A percentile compares a stretch with the other conserved stretches of the same genome.
These are phyloP conservation scores for Tachina grossa DNA, from an alignment of 2,888 invertebrate genomes.

Conservation along the genomic window DNA sequence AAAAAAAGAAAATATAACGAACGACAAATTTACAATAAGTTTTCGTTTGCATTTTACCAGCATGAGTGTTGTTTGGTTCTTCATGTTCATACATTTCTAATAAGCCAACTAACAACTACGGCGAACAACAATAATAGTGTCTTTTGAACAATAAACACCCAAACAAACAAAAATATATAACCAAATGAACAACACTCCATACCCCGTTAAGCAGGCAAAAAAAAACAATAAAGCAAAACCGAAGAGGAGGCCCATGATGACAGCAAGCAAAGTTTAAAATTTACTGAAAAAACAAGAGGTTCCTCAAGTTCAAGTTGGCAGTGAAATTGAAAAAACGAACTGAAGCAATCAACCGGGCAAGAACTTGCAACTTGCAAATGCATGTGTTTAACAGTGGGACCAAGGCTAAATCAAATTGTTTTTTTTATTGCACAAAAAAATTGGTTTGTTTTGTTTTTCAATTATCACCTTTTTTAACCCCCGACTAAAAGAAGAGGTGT, in stretches of 20 bases:
- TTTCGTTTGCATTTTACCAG: slow-evolving; percentile 19
- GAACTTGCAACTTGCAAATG: not conserved
- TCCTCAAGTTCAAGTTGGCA: slow-evolving; percentile 75
- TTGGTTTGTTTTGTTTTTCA: too few relatives aligned
- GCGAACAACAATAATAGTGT: slow-evolving; percentile 18
- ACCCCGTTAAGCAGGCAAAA: not conserved
- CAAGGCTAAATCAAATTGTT: too few relatives aligned
- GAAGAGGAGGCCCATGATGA: slow-evolving; percentile 26
- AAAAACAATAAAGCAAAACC: not conserved
- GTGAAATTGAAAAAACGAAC: slow-evolving; percentile 40
- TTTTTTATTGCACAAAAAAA: too few relatives aligned
- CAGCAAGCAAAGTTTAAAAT: not conserved
- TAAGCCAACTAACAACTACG: slow-evolving; percentile 54
- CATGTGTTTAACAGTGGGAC: slow-evolving; percentile 9
- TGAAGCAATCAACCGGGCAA: not conserved
- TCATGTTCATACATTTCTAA: slow-evolving; percentile 78
- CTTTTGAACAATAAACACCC: slow-evolving; percentile 40
- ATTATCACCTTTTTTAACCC: too few relatives aligned
- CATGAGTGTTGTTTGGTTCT: slow-evolving; percentile 60
- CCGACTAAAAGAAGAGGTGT: too few relatives aligned
- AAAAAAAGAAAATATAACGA: slow-evolving; percentile 34
- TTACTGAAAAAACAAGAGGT: slow-evolving; percentile 45
- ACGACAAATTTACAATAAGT: slow-evolving; percentile 59
- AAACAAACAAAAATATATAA: not conserved
- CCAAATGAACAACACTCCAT: slow-evolving; percentile 26